Evolutionary conservation across 2,113 vertebrate genomes (phyloP).

Genomic region (Gasterosteus nipponicus): DNA sequence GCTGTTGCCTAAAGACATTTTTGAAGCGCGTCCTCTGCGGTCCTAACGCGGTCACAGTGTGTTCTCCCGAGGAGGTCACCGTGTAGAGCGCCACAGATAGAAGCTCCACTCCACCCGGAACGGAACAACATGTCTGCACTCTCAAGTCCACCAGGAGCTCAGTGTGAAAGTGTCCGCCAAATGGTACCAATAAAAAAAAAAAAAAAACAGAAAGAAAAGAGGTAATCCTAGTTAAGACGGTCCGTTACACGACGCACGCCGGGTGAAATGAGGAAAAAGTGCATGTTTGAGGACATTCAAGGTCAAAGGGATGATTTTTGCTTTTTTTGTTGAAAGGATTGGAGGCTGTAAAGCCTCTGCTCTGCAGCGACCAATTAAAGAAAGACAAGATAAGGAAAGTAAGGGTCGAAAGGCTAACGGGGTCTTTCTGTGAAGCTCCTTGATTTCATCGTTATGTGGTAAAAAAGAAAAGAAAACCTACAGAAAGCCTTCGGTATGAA

Average conservation of each 20-base stretch:
- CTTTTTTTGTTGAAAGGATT: not conserved
- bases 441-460: conserved; percentile 26
- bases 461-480: conserved; percentile 7
- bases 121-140: conserved; percentile 63
- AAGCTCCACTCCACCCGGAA: conserved; percentile 49
- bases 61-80: conserved; percentile 24
- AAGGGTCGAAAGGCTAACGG: conserved; percentile 46
- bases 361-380: conserved; percentile 48
- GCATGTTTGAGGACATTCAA: conserved; percentile 43
- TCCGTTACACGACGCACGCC: conserved; percentile 40
- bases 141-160: conserved; percentile 52
- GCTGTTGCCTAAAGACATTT: not conserved
- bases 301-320: conserved; percentile 27
- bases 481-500: not conserved
- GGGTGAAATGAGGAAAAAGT: conserved; percentile 6
- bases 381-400: conserved; percentile 45
- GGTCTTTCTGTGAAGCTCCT: conserved; percentile 36
- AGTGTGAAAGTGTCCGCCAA: conserved; percentile 50
- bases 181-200: conserved; percentile 16
- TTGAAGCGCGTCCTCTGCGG: not conserved
- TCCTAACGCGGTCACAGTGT: conserved; percentile 32
- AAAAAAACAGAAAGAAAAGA: conserved; percentile 2
- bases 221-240: conserved; percentile 39
- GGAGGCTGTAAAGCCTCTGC: conserved; percentile 17
- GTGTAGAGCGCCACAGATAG: conserved; percentile 45